Evolutionary conservation across 1,140 invertebrate genomes (phyloP).

Genomic region (Drosophila biarmipes): DNA sequence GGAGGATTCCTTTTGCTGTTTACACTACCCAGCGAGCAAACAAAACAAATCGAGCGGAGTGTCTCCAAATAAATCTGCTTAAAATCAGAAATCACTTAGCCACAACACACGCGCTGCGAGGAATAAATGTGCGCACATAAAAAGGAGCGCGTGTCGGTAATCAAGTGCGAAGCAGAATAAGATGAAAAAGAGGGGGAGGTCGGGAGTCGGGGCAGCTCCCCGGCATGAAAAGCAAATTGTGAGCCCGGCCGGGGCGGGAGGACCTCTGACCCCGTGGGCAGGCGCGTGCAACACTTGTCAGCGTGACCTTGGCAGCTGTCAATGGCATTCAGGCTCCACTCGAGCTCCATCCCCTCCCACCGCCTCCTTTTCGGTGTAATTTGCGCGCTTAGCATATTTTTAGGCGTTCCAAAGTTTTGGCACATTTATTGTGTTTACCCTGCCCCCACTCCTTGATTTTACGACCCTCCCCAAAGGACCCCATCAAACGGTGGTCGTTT

Average conservation of each 20-base stretch:
- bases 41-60: constrained; percentile 56
- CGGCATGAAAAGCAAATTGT: constrained; percentile 32
- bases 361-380: constrained; percentile 40
- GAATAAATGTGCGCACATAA: constrained; percentile 7
- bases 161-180: constrained; percentile 55
- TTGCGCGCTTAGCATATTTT: constrained; percentile 72
- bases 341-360: background rate
- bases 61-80: constrained; percentile 67
- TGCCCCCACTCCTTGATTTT: constrained; percentile 9
- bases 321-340: constrained; percentile 56
- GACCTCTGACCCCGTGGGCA: constrained; percentile 30
- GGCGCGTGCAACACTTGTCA: constrained; percentile 82
- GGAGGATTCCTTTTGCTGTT: constrained; percentile 24
- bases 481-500: constrained; percentile 56
- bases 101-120: constrained; percentile 19
- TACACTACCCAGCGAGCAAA: constrained; percentile 29
- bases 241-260: constrained; percentile 6
- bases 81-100: constrained; percentile 67
- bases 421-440: constrained; percentile 53
- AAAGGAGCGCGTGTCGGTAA: constrained; percentile 68
- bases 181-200: constrained; percentile 11
- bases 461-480: constrained; percentile 47
- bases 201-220: constrained; percentile 15
- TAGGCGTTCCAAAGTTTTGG: constrained; percentile 34
- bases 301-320: constrained; percentile 73